Base-by-base conservation (phyloP, 2,888 invertebrate genomes). In the Zygothrica quintamaculata region DNA sequence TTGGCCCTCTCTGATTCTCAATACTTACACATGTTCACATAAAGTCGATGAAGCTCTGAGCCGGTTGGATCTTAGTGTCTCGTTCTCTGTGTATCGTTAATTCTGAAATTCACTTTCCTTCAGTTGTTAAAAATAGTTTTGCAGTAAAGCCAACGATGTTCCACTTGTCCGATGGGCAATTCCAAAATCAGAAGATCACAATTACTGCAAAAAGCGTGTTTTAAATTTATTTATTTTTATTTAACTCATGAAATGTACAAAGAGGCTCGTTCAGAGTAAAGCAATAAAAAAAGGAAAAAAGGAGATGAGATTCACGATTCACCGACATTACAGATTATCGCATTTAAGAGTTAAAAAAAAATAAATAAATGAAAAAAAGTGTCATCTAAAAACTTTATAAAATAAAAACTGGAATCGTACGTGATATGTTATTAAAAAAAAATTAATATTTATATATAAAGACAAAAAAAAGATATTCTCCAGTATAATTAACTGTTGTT, bases 91-190 rank as follows among this genome's bases (percentile, higher is more conserved):
- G 55, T 46, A 62, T 34, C 78, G 57, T 60, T 39, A 59, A 61
- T 67, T 79, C 74, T 33, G 64, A 84, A 72, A 78, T 85, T 80
- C 88, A 80, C 79, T 80, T 80, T 80, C 79, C 71, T 78, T 81
- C 46, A 50, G 56, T 48, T 39, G 75, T 75, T 80, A 77, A 74
- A 87, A 87, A 87, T 81, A 79, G 86, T 78, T 52, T 53, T 48
- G 25, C 53, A 50, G 18, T 74, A 36, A 33, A 34, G 22, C 15
- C 37, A 16, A 50, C 47, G 57, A 29, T 62, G 53, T 56, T 67
- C 69, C 78, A 81, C 74, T 58, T 77, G 57, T 34, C 44, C 31
- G 3, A 11, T 18, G 37, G 37, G 15, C 33, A 34, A 6, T 51
- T 18, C 33, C 16, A 43, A 37, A 31, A 44, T n/a, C 44, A 18